Base-by-base conservation (phyloP, 1,140 invertebrate species). In the Calliphora vicina region DNA sequence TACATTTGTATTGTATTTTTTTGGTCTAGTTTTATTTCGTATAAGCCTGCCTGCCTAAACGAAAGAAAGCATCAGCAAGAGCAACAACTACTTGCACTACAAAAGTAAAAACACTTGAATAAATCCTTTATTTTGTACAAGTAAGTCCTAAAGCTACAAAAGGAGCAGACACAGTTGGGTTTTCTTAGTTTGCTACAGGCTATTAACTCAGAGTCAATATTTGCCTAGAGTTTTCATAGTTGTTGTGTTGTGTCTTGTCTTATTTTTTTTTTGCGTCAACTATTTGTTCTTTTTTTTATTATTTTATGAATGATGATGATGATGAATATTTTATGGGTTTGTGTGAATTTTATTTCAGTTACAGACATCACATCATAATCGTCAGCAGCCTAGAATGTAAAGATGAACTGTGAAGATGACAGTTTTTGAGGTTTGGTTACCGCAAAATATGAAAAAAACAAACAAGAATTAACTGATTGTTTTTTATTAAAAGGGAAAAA, bases 121-220 rank as follows among this genome's bases (percentile, higher is more conserved):
- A 29, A 27, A 74, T 17, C 72, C 72, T 35, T 29, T 35, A 17
- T 78, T 78, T 78, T 78, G 6, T 42, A 78, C 74, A 78, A 78
- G 35, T 78, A 78, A 78, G 35, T 78, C 74, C 35, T 78, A 10
- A 12, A 23, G 74, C 74, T 45, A 35, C 13, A 45, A 78, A 43
- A 78, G 74, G 35, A 78, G 74, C 74, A 78, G 35, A 78, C 35
- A 78, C 74, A 43, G 74, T 78, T 78, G 74, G 74, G 74, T n/a
- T 78, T 78, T 23, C 74, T 43, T 23, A 45, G 35, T 78, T 43
- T 17, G 35, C 74, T 43, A 78, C 35, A 23, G 74, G 74, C 74
- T 43, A 78, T 78, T 78, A 78, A 78, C 74, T 78, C 35, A 42
- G 23, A 43, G 74, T 78, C 74, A 78, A 78, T 78, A 78, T 78